Conservation (phyloP, 2,797 vertebrate genomes). For the Pangasius djambal region DNA sequence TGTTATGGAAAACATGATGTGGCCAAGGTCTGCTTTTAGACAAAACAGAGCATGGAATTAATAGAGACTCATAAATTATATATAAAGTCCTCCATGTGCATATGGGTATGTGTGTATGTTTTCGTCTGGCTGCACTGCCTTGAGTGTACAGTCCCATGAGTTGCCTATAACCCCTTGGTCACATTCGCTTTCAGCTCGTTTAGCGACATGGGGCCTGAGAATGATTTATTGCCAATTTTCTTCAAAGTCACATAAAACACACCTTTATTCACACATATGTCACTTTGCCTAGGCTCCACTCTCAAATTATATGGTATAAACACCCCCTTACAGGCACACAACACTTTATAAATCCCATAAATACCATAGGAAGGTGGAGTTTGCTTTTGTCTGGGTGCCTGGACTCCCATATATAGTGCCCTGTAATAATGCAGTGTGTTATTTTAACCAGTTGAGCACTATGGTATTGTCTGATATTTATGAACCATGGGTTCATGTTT, state of each 20-base stretch:
- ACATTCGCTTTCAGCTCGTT: neutral
- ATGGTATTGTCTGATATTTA: neutral
- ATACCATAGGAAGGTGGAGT: neutral
- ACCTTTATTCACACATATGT: neutral
- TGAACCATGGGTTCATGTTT: neutral
- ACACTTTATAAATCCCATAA: constrained; percentile 29
- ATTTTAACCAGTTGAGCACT: neutral
- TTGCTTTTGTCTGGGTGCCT: constrained; percentile 10
- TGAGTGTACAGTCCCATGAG: neutral
- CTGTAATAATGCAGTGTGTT: constrained; percentile 16
- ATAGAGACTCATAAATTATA: neutral
- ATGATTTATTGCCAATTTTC: neutral
- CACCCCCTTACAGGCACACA: neutral
- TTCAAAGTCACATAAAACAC: constrained; percentile 24
- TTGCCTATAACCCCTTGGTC: neutral
- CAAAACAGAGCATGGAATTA: neutral
- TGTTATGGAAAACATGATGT: neutral
- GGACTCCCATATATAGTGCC: neutral
- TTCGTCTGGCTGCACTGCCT: neutral
- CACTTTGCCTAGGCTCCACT: constrained; percentile 3
- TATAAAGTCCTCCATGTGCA: neutral
- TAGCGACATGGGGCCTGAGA: neutral
- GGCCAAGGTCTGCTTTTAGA: neutral
- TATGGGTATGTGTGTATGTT: neutral
- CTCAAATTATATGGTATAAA: neutral